Evolutionary conservation across 64 coral and sea anemone genomes (phyloP).

Genomic region (Montipora foliosa): DNA sequence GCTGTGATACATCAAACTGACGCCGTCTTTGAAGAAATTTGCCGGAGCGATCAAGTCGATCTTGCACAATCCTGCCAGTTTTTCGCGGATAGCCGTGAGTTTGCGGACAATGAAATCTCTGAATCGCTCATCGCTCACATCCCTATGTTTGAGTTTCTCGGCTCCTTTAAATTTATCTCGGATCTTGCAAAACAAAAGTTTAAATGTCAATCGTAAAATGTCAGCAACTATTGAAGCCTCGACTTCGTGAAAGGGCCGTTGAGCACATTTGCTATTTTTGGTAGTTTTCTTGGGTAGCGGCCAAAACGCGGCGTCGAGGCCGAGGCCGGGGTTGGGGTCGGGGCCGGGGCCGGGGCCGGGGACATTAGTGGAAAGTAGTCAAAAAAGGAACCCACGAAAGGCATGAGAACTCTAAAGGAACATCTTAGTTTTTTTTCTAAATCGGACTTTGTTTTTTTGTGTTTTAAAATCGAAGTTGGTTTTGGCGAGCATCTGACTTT

Average conservation of each 20-base stretch:
- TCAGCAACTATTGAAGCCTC: constrained; percentile 64
- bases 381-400: too few species aligned
- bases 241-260: not conserved
- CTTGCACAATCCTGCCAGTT: constrained; percentile 77
- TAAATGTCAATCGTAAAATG: constrained; percentile 56
- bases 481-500: too few species aligned
- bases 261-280: too few species aligned
- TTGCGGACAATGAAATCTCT: constrained; percentile 79
- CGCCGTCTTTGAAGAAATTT: constrained; percentile 76
- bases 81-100: constrained; percentile 74
- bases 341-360: too few species aligned
- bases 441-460: too few species aligned
- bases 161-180: constrained; percentile 53
- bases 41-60: constrained; percentile 51
- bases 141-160: constrained; percentile 64
- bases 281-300: too few species aligned
- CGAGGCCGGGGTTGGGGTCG: too few species aligned
- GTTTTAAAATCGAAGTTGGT: too few species aligned
- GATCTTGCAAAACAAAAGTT: constrained; percentile 68
- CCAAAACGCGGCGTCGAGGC: too few species aligned
- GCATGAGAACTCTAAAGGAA: too few species aligned
- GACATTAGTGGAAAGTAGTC: too few species aligned
- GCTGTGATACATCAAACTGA: constrained; percentile 61
- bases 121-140: constrained; percentile 65
- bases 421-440: too few species aligned